Evolutionary conservation across 2,888 invertebrate genomes (phyloP).

Genomic region (Sicus ferrugineus): DNA sequence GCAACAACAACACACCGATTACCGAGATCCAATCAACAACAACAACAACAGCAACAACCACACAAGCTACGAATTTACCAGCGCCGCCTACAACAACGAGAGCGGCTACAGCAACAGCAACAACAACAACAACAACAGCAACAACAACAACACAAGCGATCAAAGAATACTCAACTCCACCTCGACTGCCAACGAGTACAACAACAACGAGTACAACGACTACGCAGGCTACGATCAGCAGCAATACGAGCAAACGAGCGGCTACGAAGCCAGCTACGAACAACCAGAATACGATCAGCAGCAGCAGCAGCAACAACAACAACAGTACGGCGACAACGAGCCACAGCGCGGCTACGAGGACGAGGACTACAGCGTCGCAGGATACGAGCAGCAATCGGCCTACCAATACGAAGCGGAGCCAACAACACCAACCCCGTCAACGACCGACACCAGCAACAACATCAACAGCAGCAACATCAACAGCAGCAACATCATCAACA

Average conservation of each 20-base stretch:
- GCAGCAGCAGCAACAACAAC: slow-evolving; percentile 37
- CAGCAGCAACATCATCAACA: slow-evolving; percentile 31
- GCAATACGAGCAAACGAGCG: slow-evolving; percentile 54
- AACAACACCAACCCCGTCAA: slow-evolving; percentile 32
- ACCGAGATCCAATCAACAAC: slow-evolving; percentile 23
- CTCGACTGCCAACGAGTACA: slow-evolving; percentile 39
- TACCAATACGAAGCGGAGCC: slow-evolving; percentile 56
- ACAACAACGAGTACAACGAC: slow-evolving; percentile 57
- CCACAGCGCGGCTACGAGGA: slow-evolving; percentile 39
- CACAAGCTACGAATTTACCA: slow-evolving; percentile 33
- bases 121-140: slow-evolving; percentile 56
- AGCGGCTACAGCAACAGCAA: slow-evolving; percentile 51
- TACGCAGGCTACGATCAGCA: slow-evolving; percentile 58
- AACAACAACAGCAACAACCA: slow-evolving; percentile 38
- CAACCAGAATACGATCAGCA: slow-evolving; percentile 52
- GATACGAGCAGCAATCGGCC: slow-evolving; percentile 53
- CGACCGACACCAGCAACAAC: slow-evolving; percentile 15
- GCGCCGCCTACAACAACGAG: slow-evolving; percentile 42
- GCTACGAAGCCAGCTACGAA: slow-evolving; percentile 55
- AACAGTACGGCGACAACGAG: slow-evolving; percentile 47
- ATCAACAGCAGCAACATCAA: slow-evolving; percentile 34
- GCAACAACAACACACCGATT: slow-evolving; percentile 20
- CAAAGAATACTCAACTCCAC: slow-evolving; percentile 49
- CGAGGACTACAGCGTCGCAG: slow-evolving; percentile 40
- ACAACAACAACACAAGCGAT: slow-evolving; percentile 51